Evolutionary conservation across 2,113 vertebrate genomes (phyloP), one percentile per base, ranked within the genome.

Genomic region (Phaethon lepturus): DNA sequence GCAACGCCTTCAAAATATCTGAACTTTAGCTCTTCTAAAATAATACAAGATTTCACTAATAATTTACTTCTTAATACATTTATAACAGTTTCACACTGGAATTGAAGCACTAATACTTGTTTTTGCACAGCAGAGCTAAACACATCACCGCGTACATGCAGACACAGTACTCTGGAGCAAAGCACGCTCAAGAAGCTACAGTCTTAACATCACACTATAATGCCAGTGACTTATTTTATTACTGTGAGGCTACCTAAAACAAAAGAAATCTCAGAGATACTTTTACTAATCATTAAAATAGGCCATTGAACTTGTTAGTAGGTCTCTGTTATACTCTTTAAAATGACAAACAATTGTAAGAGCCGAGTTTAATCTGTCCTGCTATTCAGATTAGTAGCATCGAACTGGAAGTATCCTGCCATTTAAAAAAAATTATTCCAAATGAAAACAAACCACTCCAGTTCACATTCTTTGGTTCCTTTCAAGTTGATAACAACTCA

Each of bases 321-420:
- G 35, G 40, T 59, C 59, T 60, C 52, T 13, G 13, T 28, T 60
- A 55, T 5, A 42, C 11, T 13, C 64, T 63, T 52, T 40, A n/a
- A 83, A 53, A 33, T 15, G 11, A 64, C n/a, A 98, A 97, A n/a
- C 40, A 98, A 96, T 97, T 97, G 97, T 20, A 95, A 90, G 85
- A 88, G 82, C 63, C 7, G 25, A 58, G 83, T 84, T 93, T 87
- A 91, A 81, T 69, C 58, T 56, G 88, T 93, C 95, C 93, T 83
- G 82, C 85, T 92, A 44, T 90, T 93, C 58, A 82, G 94, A 95
- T 97, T 95, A 98, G 98, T 96, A 97, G 71, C 38, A 69, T 25
- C 83, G 78, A 93, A 93, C 76, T 93, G 74, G 62, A 96, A 95
- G 90, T 50, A 93, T 86, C 88, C 85, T 59, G 63, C 31, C 74